These are phyloP conservation scores for Drosophila novamexicana DNA, from an alignment of 1,140 invertebrate genomes.

Conservation along the genomic window DNA sequence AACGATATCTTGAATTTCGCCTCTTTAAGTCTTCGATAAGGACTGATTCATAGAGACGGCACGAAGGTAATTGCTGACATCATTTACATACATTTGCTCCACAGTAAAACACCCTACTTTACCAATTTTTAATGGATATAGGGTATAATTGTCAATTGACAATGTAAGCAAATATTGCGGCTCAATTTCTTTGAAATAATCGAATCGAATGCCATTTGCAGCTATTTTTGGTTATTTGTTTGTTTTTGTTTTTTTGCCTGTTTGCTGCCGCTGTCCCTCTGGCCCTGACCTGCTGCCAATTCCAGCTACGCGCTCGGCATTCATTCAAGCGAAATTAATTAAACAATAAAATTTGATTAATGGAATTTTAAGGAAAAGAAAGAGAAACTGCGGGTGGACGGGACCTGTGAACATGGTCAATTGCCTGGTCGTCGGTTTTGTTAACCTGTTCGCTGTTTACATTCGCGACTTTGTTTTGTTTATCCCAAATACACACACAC, in stretches of 20 bases:
- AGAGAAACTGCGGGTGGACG: background rate
- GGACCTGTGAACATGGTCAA: constrained; percentile 28
- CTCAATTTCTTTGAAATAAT: constrained; percentile 65
- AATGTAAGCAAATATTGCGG: constrained; percentile 57
- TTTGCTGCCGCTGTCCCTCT: background rate
- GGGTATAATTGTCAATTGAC: constrained; percentile 52
- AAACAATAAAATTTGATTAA: constrained; percentile 82
- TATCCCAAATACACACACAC: constrained; percentile 1
- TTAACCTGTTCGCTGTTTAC: constrained; percentile 70
- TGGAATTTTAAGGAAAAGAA: constrained; percentile 50
- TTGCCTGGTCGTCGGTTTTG: constrained; percentile 30
- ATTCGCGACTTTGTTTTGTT: constrained; percentile 44
- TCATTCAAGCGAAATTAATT: constrained; percentile 80
- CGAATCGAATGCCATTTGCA: constrained; percentile 62
- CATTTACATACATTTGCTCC: too few relatives aligned
- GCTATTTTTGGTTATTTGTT: constrained; percentile 71
- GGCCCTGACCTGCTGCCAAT: constrained; percentile 11
- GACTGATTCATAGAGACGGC: too few relatives aligned
- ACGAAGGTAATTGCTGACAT: too few relatives aligned
- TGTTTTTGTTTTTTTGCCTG: constrained; percentile 55
- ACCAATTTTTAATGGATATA: background rate
- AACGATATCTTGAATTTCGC: too few relatives aligned
- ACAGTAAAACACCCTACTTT: too few relatives aligned
- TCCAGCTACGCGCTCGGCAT: constrained; percentile 37
- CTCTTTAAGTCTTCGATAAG: too few relatives aligned